Evolutionary conservation across 2,113 vertebrate genomes (phyloP), one percentile per base, ranked within the genome.

Genomic region (Channa maculata): DNA sequence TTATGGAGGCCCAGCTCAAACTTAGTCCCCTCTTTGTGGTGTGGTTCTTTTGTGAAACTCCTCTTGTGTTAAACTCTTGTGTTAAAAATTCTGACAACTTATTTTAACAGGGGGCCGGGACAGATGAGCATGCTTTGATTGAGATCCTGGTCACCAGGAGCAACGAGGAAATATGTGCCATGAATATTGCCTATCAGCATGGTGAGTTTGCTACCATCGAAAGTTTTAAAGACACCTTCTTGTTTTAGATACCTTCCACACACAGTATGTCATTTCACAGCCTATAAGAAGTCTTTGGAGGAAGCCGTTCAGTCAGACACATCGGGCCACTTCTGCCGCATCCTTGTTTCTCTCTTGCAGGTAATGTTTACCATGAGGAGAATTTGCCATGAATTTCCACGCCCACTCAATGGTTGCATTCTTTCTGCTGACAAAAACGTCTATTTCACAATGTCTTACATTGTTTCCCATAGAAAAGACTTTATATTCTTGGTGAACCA

Each of bases 61-160:
- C 51, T 33, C 3, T 55, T 24, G 24, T 24, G 24, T 24, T 24
- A 8, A 1, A 13, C 13, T 63, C 24, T 33, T 34, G 45, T 58
- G 3, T 0, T 60, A 36, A 41, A 55, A 50, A 2, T 4, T 13
- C 6, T 39, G 11, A 12, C 39, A 65, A 13, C 9, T 3, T 0
- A 5, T 72, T 37, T 72, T 13, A 76, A 14, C 83, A 99, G 98
- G 98, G 98, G 0, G 96, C 94, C 0, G 98, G 98, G 55, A 99
- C 98, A 0, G 97, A 99, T 24, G 98, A 99, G 84, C 96, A 96
- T 0, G 59, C 95, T 69, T 93, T 99, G 64, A 97, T 98, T 0
- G 98, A 99, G 93, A 98, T 99, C 86, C 90, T 99, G 83, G 95
- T 96, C 61, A 97, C 97, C 0, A 92, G 97, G 83, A 96, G 89